phyloP scores from a whole-genome alignment of 2,888 invertebrate species.

The Smittia sp. region DNA sequence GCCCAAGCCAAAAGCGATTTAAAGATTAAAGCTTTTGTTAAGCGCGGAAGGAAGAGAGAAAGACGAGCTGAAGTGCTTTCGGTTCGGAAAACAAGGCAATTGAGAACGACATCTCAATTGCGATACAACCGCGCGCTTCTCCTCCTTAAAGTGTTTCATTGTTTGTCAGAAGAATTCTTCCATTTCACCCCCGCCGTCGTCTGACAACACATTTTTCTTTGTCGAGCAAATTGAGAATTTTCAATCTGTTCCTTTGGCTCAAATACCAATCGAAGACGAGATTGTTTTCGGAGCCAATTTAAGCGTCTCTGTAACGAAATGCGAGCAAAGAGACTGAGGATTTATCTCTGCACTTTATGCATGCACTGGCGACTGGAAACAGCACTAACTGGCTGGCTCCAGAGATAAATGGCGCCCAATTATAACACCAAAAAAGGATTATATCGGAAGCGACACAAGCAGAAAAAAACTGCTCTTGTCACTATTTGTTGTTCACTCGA shows the following conservation, averaged over 20 bases:
- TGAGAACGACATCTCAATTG: background rate
- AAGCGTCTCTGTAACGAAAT: conserved; percentile 5
- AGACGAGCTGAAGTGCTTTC: background rate
- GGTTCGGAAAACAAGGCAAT: background rate
- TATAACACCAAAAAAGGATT: conserved; percentile 11
- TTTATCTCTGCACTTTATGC: conserved; percentile 37
- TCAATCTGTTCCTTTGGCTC: too few relatives aligned
- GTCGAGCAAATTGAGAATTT: too few relatives aligned
- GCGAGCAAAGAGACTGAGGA: background rate
- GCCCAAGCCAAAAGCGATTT: background rate
- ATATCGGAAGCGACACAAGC: background rate
- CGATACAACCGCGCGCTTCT: background rate
- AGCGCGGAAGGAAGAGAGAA: background rate
- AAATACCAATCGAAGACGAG: background rate
- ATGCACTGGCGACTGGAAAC: conserved; percentile 21
- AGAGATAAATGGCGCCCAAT: conserved; percentile 39
- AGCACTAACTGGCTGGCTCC: conserved; percentile 34
- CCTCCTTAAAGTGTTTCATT: too few relatives aligned
- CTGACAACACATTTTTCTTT: too few relatives aligned
- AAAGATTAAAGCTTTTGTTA: conserved; percentile 12
- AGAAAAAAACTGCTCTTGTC: background rate
- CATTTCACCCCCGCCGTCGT: too few relatives aligned
- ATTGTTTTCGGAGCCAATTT: conserved; percentile 34
- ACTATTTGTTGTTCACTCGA: conserved; percentile 10
- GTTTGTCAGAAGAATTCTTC: too few relatives aligned